A percentile compares a stretch with the other conserved stretches of the same genome.
Conservation (phyloP, 2,888 invertebrate species). For the Drosophila siamana region DNA sequence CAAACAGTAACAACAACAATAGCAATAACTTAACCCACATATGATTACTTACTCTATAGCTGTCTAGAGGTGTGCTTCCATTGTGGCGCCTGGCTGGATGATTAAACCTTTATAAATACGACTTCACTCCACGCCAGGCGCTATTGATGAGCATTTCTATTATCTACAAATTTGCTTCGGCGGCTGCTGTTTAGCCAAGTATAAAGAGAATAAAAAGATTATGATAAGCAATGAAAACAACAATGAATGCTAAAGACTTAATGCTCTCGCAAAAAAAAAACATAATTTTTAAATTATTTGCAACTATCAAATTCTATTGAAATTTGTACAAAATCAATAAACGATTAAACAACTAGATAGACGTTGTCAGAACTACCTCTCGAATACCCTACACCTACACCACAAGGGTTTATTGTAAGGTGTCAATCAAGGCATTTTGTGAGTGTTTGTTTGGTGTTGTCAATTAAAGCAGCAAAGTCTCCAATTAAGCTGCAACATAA, state of each 20-base stretch:
- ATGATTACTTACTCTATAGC: constrained; percentile 36
- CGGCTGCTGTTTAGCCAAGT: constrained; percentile 26
- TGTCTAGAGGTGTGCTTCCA: constrained; percentile 50
- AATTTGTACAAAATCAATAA: background rate
- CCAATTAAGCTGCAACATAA: constrained; percentile 63
- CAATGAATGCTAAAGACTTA: constrained; percentile 7
- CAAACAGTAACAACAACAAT: constrained; percentile 12
- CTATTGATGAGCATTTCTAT: constrained; percentile 37
- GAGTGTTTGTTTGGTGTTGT: constrained; percentile 63
- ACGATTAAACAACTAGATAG: constrained; percentile 1
- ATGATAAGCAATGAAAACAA: constrained; percentile 21
- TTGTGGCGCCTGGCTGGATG: constrained; percentile 48
- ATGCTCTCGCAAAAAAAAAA: background rate
- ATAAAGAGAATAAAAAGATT: constrained; percentile 22
- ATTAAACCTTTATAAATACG: constrained; percentile 59
- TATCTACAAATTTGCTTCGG: constrained; percentile 23
- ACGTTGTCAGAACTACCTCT: constrained; percentile 7
- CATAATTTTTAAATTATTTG: constrained; percentile 1
- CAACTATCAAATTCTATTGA: constrained; percentile 11
- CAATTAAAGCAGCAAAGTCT: constrained; percentile 71
- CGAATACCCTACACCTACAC: constrained; percentile 6
- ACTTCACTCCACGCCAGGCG: constrained; percentile 15
- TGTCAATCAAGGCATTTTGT: constrained; percentile 72
- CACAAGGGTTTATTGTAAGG: constrained; percentile 54
- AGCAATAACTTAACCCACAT: constrained; percentile 67